Evolutionary conservation across 1,140 invertebrate genomes (phyloP).

Genomic region (Pemphigus obesinymphae): DNA sequence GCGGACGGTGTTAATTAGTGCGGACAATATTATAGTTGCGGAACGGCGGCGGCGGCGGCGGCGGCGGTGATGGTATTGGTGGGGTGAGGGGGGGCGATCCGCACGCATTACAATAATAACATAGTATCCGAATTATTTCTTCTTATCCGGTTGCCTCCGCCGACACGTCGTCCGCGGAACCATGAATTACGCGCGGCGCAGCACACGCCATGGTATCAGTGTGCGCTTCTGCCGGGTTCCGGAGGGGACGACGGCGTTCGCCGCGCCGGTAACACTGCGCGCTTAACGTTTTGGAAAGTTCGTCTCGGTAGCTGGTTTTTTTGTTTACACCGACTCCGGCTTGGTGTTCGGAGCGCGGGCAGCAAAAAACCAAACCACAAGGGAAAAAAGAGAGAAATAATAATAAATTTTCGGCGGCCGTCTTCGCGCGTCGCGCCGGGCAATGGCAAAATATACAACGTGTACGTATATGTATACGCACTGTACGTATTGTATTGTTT

Average conservation of each 20-base stretch:
- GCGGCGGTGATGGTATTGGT: not conserved
- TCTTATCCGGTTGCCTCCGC: not conserved
- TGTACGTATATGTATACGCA: no score
- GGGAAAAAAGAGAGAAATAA: not conserved
- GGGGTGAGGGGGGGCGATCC: no score
- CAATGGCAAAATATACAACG: no score
- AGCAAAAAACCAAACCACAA: not conserved
- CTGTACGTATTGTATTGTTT: no score
- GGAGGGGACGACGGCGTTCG: not conserved
- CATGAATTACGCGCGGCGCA: no score
- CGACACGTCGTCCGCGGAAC: no score
- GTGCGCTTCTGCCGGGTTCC: not conserved
- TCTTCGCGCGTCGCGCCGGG: not conserved
- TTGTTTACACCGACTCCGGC: no score
- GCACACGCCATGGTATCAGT: not conserved
- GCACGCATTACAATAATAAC: not conserved
- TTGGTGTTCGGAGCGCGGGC: not conserved
- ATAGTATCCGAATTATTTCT: not conserved
- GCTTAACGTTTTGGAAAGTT: constrained; percentile 31
- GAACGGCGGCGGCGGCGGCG: not conserved
- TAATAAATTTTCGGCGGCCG: constrained; percentile 8
- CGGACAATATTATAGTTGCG: no score
- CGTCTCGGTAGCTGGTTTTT: not conserved
- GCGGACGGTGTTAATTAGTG: not conserved
- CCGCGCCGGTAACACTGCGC: constrained; percentile 14